Evolutionary conservation across 2,888 invertebrate species (phyloP), one percentile per base, ranked within the genome.

Genomic region (Drosophila mercatorum): DNA sequence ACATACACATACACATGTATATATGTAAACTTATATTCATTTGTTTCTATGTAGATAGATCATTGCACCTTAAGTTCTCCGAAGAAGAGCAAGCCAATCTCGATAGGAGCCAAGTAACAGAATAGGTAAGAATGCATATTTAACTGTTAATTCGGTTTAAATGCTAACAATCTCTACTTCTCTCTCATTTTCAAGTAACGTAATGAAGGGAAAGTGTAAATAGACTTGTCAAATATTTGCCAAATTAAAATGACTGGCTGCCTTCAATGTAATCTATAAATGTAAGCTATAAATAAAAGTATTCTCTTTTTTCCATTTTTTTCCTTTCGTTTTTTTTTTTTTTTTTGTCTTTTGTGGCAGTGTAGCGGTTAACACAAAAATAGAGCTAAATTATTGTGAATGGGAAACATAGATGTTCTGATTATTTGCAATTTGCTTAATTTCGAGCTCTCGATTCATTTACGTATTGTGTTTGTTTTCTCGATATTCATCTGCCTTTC

Each of bases 81-180:
- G 17, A 17, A 17, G 17, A 17, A 68, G 52, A 76, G 71, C 75
- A 75, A 73, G 72, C 69, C 66, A 70, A 65, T 62, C 53, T 34
- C 31, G 49, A 49, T 34, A 17, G 8, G 11, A 31, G 11, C 11
- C 31, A 34, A 31, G 69, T 59, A 66, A 62, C 51, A 61, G 63
- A 65, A 68, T 71, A 70, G 55, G 68, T 49, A 74, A 64, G 56
- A 66, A 68, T 67, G 64, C 68, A 65, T 64, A 59, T 68, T 62
- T 40, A 57, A 70, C 62, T 68, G 46, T 70, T 80, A 72, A 66
- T 69, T 80, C 44, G 51, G 71, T 78, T 87, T 88, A 81, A 86
- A 80, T 78, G 77, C 88, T 87, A 88, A 82, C 86, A 87, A 87
- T 87, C 88, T 88, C 86, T 87, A 87, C 86, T 62, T 87, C 86